These are phyloP conservation scores for Calyptomena viridis DNA, from an alignment of 2,113 vertebrate species.

Conservation along the genomic window DNA sequence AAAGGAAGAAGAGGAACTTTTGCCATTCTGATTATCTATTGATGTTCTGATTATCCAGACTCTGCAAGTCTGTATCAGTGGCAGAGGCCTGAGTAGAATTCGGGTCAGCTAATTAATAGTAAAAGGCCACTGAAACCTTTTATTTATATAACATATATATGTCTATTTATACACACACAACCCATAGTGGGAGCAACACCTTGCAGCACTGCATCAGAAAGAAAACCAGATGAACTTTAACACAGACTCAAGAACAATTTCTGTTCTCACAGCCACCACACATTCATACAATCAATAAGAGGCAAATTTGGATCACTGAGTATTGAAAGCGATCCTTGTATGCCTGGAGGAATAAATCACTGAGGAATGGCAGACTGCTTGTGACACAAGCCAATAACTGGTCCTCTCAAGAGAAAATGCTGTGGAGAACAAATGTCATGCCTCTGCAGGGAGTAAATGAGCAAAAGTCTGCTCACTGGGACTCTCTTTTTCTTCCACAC, in stretches of 20 bases:
- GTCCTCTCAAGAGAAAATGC: slow-evolving; percentile 14
- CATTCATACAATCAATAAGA: neutral
- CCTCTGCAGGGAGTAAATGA: slow-evolving; percentile 38
- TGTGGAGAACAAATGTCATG: slow-evolving; percentile 34
- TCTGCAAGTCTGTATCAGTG: neutral
- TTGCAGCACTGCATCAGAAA: neutral
- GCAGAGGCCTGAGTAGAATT: neutral
- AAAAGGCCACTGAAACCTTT: neutral
- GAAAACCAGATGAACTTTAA: neutral
- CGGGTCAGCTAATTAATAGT: neutral
- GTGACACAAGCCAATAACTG: slow-evolving; percentile 23
- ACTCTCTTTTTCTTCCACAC: neutral
- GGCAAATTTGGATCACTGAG: neutral
- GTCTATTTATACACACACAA: accelerated
- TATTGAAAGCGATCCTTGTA: neutral
- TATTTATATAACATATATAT: accelerated
- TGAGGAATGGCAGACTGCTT: neutral
- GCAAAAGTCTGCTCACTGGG: neutral
- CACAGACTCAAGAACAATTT: neutral
- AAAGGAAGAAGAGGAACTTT: neutral
- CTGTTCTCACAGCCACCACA: neutral
- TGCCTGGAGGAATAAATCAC: neutral
- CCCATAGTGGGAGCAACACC: neutral
- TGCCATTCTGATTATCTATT: neutral
- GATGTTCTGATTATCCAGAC: neutral